These are phyloP conservation scores for Paramisgurnus dabryanus DNA, from an alignment of 2,113 vertebrate species.

Conservation along the genomic window DNA sequence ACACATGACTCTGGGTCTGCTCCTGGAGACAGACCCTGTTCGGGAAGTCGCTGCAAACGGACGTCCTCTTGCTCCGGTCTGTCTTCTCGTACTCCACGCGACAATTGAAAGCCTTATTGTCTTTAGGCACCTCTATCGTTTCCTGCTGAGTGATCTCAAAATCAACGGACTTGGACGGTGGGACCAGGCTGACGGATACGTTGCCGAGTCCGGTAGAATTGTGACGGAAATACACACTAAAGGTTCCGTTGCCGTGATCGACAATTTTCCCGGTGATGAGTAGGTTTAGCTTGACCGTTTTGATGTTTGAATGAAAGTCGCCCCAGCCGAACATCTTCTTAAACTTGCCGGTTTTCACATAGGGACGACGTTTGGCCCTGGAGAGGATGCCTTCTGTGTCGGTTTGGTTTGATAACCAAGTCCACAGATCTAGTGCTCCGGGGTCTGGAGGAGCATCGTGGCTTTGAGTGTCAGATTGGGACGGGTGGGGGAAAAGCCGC, in stretches of 20 bases:
- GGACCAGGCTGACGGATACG: slow-evolving; percentile 77
- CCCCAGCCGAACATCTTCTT: slow-evolving; percentile 81
- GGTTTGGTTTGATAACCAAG: slow-evolving; percentile 52
- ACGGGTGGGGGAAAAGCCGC: slow-evolving; percentile 43
- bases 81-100: slow-evolving; percentile 77
- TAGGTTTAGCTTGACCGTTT: slow-evolving; percentile 76
- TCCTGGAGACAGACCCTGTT: slow-evolving; percentile 76
- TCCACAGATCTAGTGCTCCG: slow-evolving; percentile 42
- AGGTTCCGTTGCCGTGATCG: slow-evolving; percentile 78
- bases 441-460: slow-evolving; percentile 24
- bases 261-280: slow-evolving; percentile 78
- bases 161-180: slow-evolving; percentile 72
- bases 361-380: slow-evolving; percentile 49
- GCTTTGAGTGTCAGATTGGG: slow-evolving; percentile 5
- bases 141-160: slow-evolving; percentile 68
- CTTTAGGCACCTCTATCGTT: slow-evolving; percentile 58
- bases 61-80: slow-evolving; percentile 75
- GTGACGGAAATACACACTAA: slow-evolving; percentile 79
- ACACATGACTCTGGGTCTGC: slow-evolving; percentile 76
- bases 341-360: slow-evolving; percentile 65
- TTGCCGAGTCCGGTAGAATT: slow-evolving; percentile 77
- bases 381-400: slow-evolving; percentile 36
- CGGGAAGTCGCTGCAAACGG: slow-evolving; percentile 74
- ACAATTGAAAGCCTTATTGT: slow-evolving; percentile 70
- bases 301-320: slow-evolving; percentile 76